phyloP scores from a whole-genome alignment of 2,797 vertebrate species.

The Xyrichtys novacula region DNA sequence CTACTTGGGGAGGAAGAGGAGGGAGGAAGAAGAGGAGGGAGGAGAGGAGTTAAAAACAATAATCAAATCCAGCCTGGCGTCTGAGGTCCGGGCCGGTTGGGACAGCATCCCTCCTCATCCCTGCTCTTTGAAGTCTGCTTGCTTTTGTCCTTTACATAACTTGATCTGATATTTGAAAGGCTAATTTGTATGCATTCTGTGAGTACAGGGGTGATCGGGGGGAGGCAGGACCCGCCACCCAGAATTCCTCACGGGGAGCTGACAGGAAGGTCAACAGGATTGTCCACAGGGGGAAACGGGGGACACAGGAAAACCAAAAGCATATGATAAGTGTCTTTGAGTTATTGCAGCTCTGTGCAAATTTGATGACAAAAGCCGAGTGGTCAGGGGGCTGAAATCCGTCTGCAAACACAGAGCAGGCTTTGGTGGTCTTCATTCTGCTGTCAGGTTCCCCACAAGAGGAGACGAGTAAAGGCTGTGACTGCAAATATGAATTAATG shows the following conservation, averaged over 20 bases:
- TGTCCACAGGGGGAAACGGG: slow-evolving; percentile 57
- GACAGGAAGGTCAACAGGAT: slow-evolving; percentile 77
- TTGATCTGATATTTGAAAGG: slow-evolving; percentile 75
- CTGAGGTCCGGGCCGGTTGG: slow-evolving; percentile 31
- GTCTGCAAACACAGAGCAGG: slow-evolving; percentile 55
- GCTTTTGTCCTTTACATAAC: slow-evolving; percentile 91
- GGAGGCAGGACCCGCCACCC: slow-evolving; percentile 83
- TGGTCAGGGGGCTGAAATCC: slow-evolving; percentile 70
- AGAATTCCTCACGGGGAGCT: slow-evolving; percentile 83
- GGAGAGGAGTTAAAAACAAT: slow-evolving; percentile 66
- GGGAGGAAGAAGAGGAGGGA: neutral
- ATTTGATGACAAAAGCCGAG: slow-evolving; percentile 75
- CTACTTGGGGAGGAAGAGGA: slow-evolving; percentile 18
- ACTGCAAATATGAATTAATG: slow-evolving; percentile 40
- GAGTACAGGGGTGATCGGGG: neutral
- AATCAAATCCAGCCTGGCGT: slow-evolving; percentile 72
- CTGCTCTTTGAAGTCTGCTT: slow-evolving; percentile 87
- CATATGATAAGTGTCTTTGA: slow-evolving; percentile 77
- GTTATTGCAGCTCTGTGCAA: slow-evolving; percentile 79
- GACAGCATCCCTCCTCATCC: slow-evolving; percentile 42
- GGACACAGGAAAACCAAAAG: slow-evolving; percentile 68
- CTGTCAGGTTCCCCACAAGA: slow-evolving; percentile 58
- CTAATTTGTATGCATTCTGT: slow-evolving; percentile 89
- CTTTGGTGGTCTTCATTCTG: slow-evolving; percentile 72
- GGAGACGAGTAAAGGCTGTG: neutral